Conservation (phyloP, 2,888 invertebrate genomes). For the Entomobrya multifasciata region DNA sequence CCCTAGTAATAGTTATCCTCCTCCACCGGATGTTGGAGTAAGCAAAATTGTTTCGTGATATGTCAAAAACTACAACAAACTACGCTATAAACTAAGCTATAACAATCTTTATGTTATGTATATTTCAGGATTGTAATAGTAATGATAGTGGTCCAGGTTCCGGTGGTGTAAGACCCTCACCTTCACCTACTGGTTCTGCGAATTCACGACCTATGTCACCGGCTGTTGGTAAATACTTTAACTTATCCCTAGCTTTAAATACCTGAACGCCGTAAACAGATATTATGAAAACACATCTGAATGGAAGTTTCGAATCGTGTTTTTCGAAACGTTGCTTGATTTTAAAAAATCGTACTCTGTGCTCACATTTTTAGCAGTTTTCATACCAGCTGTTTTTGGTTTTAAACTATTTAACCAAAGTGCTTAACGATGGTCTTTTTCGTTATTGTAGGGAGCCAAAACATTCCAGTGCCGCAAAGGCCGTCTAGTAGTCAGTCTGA, state of each 20-base stretch:
- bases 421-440: too few species aligned
- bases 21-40: conserved; percentile 78
- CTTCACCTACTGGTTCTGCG: conserved; percentile 95
- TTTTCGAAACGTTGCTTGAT: too few species aligned
- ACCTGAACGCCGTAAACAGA: background rate
- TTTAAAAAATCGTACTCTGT: too few species aligned
- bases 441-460: conserved; percentile 88
- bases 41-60: too few species aligned
- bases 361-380: too few species aligned
- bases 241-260: background rate
- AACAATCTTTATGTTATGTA: too few species aligned
- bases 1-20: conserved; percentile 77
- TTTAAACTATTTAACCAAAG: too few species aligned
- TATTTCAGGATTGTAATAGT: conserved; percentile 89
- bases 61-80: too few species aligned
- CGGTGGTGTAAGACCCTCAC: conserved; percentile 92
- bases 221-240: conserved; percentile 90
- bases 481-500: conserved; percentile 92
- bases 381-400: too few species aligned
- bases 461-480: conserved; percentile 97
- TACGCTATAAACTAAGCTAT: too few species aligned
- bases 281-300: too few species aligned
- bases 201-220: conserved; percentile 99
- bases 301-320: too few species aligned
- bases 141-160: conserved; percentile 89